A percentile compares a stretch with the other conserved stretches of the same genome.
phyloP scores from a whole-genome alignment of 2,113 vertebrate species.

The Myotis davidii region DNA sequence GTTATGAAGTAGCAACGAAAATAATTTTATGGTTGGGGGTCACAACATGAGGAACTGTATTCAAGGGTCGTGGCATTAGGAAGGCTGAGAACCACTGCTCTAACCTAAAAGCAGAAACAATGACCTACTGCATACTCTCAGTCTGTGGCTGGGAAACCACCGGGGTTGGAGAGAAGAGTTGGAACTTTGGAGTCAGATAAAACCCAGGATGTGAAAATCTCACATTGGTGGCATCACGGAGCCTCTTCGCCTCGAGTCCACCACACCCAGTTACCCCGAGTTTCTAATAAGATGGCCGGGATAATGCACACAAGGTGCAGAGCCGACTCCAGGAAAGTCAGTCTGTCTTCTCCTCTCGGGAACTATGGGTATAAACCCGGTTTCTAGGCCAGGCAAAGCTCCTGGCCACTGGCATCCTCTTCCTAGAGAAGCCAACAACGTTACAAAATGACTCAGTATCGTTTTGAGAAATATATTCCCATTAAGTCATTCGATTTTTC shows the following conservation, averaged over 20 bases:
- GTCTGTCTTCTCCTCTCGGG: neutral
- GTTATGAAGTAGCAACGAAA: too few species aligned
- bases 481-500: neutral
- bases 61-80: too few species aligned
- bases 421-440: neutral
- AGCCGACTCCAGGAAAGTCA: neutral
- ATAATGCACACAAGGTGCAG: neutral
- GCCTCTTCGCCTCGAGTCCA: neutral
- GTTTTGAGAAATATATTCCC: neutral
- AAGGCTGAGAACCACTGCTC: neutral
- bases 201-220: neutral
- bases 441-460: neutral
- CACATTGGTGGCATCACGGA: neutral
- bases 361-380: neutral
- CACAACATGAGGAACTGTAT: too few species aligned
- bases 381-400: neutral
- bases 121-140: neutral
- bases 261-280: neutral
- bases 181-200: neutral
- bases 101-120: neutral
- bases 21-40: too few species aligned
- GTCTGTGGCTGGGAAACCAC: neutral
- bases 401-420: neutral
- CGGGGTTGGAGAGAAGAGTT: neutral
- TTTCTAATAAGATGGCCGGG: neutral